Evolutionary conservation across 2,113 vertebrate genomes (phyloP), one percentile per base, ranked within the genome.

Genomic region (Trachemys scripta): DNA sequence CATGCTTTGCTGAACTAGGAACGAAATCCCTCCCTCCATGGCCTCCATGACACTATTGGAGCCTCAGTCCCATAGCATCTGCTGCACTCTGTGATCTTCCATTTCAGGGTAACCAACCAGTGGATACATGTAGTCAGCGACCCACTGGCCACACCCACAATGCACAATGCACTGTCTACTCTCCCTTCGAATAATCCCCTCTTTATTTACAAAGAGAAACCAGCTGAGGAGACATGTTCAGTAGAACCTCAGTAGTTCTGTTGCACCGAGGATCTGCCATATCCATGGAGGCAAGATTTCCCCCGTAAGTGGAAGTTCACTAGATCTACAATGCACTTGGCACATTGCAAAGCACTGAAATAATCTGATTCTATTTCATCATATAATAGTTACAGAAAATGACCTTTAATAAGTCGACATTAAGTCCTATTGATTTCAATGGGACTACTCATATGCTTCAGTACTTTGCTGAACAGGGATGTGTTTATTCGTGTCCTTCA

Each of bases 331-430:
- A 11, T 22, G 5, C 65, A 93, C 76, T 93, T 81, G 3, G 1
- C 31, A 38, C 20, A 69, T 53, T 56, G 35, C 1, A 25, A 54
- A 17, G n/a, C 14, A 94, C 62, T 24, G 31, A 78, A 94, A 89
- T 19, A 11, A 3, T 85, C 10, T 12, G 12, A 42, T 94, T 90
- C 47, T n/a, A 69, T 4, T 78, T 1, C 0, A 1, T 49, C 87
- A 54, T 89, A 38, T 51, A 83, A 83, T 65, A 84, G 9, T 59
- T 50, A 51, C n/a, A 89, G 88, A 92, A 89, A 62, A 78, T 93
- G 51, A 16, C 84, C 14, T 82, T 90, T 56, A 53, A 8, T 84
- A 47, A 31, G 42, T 72, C n/a, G 38, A 5, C n/a, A 10, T 38
- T 72, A 38, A n/a, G 65, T 72, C 65, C 31, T 72, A 20, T 3